Conservation (phyloP, 2,888 invertebrate species). For the Schizaphis graminum region DNA sequence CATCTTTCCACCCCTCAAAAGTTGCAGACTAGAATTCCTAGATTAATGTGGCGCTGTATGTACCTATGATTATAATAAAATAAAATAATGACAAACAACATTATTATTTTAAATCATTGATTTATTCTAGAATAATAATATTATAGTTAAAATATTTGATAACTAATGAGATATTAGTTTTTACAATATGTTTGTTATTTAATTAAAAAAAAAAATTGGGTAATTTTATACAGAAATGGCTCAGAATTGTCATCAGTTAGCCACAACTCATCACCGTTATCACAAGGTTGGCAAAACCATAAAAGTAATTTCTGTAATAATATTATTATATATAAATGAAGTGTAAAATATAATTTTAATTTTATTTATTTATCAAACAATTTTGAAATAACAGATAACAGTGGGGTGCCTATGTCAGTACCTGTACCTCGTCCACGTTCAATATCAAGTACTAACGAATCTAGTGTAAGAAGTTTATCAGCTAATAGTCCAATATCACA, state of each 20-base stretch:
- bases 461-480: conserved; percentile 44
- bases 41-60: too few species aligned
- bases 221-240: conserved; percentile 26
- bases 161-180: neutral
- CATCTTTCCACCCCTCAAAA: too few species aligned
- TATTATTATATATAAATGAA: neutral
- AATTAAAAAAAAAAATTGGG: neutral
- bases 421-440: conserved; percentile 53
- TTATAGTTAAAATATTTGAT: neutral
- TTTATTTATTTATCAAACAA: neutral
- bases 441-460: conserved; percentile 36
- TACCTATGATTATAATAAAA: too few species aligned
- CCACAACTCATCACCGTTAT: conserved; percentile 39
- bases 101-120: neutral
- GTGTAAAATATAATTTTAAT: neutral
- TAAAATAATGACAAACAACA: neutral
- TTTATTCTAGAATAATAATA: neutral
- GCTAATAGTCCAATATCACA: conserved; percentile 32
- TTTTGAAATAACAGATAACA: neutral
- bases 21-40: too few species aligned
- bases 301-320: conserved; percentile 47
- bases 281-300: conserved; percentile 9
- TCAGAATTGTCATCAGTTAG: conserved; percentile 23
- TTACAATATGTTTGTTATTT: neutral
- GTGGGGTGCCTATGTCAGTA: neutral